phyloP scores from a whole-genome alignment of 2,797 vertebrate genomes.

The Fundulus diaphanus region DNA sequence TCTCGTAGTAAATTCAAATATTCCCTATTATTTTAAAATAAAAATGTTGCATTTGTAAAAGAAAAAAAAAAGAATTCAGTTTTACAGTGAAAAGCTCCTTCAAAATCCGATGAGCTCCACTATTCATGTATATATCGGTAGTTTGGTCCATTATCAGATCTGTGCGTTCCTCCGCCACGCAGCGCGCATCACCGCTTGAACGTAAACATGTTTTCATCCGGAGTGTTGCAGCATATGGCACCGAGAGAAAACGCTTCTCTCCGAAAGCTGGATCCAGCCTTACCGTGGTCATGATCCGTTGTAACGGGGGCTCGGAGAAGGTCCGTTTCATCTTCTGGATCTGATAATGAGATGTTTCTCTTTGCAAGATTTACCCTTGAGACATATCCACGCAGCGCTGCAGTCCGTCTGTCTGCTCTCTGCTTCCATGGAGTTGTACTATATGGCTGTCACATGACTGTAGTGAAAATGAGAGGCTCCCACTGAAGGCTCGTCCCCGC shows the following conservation, averaged over 20 bases:
- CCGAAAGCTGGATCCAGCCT: slow-evolving; percentile 18
- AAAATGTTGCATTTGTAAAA: no score
- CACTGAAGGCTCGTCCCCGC: slow-evolving; percentile 90
- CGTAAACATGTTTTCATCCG: slow-evolving; percentile 81
- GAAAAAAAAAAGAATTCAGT: no score
- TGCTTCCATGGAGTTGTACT: slow-evolving; percentile 77
- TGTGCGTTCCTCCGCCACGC: neutral
- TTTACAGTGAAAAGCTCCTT: no score
- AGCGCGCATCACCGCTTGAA: slow-evolving; percentile 60
- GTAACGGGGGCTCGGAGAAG: neutral
- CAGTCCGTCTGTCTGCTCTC: slow-evolving; percentile 51
- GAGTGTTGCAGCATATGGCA: slow-evolving; percentile 48
- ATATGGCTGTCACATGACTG: slow-evolving; percentile 83
- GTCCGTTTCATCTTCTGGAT: neutral
- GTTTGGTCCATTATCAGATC: neutral
- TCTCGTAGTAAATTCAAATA: neutral
- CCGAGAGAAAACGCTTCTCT: slow-evolving; percentile 10
- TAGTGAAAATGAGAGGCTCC: slow-evolving; percentile 78
- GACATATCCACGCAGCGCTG: slow-evolving; percentile 54
- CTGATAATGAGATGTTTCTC: neutral
- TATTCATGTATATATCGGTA: neutral
- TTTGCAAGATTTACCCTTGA: slow-evolving; percentile 67
- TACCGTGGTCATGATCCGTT: slow-evolving; percentile 44
- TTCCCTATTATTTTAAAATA: neutral
- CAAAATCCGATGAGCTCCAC: neutral